These are phyloP conservation scores for Bos taurus DNA, from an alignment of 2,113 vertebrate species.

Conservation along the genomic window ARS-UCD2.0 NC_037347.1:57786501-57787000, in stretches of 20 bases:
- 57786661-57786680: neutral
- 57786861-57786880: neutral
- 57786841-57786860: neutral
- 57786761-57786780: neutral
- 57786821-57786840: too few relatives aligned
- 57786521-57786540: neutral
- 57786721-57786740: neutral
- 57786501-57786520: neutral
- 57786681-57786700: neutral
- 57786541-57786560: neutral
- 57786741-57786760: neutral
- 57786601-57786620: neutral
- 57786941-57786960: neutral
- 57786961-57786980: neutral
- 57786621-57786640: neutral
- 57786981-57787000: neutral
- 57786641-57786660: neutral
- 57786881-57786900: neutral
- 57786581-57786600: neutral
- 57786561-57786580: neutral
- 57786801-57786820: neutral
- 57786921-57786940: neutral
- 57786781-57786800: neutral
- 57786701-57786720: neutral
- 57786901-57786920: neutral